These are phyloP conservation scores for Orientallactaga bullata DNA, from an alignment of 2,113 vertebrate species.

Conservation along the genomic window DNA sequence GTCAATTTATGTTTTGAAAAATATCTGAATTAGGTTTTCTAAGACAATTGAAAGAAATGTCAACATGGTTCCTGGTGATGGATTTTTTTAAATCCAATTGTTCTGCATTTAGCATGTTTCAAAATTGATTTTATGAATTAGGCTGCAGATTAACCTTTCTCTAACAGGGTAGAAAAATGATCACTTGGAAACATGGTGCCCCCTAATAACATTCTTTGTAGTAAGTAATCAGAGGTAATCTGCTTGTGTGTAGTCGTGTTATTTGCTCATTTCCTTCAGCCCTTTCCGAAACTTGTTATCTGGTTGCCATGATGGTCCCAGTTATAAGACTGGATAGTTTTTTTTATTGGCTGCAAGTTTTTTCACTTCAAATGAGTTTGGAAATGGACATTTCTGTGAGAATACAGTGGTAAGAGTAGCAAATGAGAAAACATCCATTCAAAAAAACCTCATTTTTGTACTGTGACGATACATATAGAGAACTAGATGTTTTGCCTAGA, in stretches of 20 bases:
- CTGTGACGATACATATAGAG: background rate
- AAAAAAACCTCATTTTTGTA: background rate
- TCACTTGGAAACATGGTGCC: conserved; percentile 69
- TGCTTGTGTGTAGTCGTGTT: conserved; percentile 76
- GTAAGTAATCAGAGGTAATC: conserved; percentile 76
- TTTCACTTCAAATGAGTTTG: conserved; percentile 56
- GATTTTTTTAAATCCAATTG: conserved; percentile 37
- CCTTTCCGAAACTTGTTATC: conserved; percentile 80
- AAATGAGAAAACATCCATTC: background rate
- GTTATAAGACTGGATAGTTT: conserved; percentile 70
- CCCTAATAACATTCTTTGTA: conserved; percentile 72
- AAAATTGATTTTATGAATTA: conserved; percentile 79
- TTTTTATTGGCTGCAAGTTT: conserved; percentile 72
- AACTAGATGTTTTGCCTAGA: background rate
- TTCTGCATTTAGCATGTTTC: conserved; percentile 64
- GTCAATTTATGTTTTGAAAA: conserved; percentile 23
- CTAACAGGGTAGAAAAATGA: conserved; percentile 73
- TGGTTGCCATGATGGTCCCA: conserved; percentile 73
- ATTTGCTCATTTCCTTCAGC: conserved; percentile 86
- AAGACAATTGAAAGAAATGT: conserved; percentile 55
- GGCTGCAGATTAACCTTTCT: conserved; percentile 72
- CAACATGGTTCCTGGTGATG: conserved; percentile 42
- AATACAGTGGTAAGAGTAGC: background rate
- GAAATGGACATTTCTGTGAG: conserved; percentile 65
- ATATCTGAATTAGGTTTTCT: conserved; percentile 41